Base-by-base conservation (phyloP, 2,113 vertebrate genomes). In the Cnemophilus loriae region DNA sequence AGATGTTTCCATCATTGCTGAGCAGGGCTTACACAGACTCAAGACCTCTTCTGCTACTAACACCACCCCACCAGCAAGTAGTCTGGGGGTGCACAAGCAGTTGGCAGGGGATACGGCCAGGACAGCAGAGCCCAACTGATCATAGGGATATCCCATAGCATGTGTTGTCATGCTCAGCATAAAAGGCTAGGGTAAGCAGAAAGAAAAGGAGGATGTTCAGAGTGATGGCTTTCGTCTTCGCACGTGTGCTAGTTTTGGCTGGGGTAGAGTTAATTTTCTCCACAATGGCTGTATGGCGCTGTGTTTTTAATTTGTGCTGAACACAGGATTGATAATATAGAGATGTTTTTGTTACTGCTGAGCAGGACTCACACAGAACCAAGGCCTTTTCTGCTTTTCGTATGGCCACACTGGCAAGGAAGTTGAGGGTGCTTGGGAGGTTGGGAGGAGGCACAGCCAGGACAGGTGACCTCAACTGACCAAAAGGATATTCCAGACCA, bases 401-500 rank as follows among this genome's bases (percentile, higher is more conserved):
- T 33, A 10, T 2, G 22, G 33, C 27, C 22, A 44, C 0, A 0
- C 16, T 60, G 15, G 33, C 2, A 5, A 68, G 37, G 12, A n/a
- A 27, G 11, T 8, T 27, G 21, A 26, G 26, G 6, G 3, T 32
- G 11, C 17, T 3, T 15, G 26, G 6, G 13, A 59, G 21, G 7
- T 0, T 68, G 37, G 26, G 37, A 68, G 37, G 32, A 59, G 37
- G 60, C 52, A 26, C 35, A 67, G 24, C 13, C 3, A 1, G 16
- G 61, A 76, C 37, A 69, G 18, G 7, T 19, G 27, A 33, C 15
- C 27, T 46, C 3, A 59, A 8, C 6, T 44, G 37, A 44, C 26
- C 20, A 52, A 37, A 35, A 22, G 27, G 33, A 27, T 24, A 23
- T 33, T 52, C 63, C 46, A 68, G 17, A 52, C 6, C 33, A 2